Percentiles rank a stretch among this genome's conserved stretches.
Evolutionary conservation across 2,888 invertebrate genomes (phyloP).

Genomic region (Gerris lacustris): DNA sequence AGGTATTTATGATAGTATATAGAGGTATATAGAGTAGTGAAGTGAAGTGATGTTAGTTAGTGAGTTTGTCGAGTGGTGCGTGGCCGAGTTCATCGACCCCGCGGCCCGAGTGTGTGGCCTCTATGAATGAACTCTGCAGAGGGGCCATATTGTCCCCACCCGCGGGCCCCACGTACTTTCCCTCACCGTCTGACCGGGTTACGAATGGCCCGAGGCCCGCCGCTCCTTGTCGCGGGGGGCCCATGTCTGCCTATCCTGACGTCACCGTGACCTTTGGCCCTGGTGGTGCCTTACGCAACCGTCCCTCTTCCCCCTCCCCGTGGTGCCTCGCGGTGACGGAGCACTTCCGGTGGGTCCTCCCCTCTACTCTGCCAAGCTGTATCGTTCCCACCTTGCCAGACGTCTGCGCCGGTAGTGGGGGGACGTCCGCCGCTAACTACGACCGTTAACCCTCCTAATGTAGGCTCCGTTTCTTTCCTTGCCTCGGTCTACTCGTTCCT

Average conservation of each 20-base stretch:
- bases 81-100: neutral
- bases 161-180: neutral
- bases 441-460: constrained; percentile 3
- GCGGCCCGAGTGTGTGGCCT: neutral
- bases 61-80: neutral
- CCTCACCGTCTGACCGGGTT: neutral
- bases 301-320: constrained; percentile 11
- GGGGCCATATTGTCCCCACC: constrained; percentile 2
- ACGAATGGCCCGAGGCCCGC: no score
- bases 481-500: neutral
- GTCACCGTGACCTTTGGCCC: constrained; percentile 14
- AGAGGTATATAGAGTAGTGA: neutral
- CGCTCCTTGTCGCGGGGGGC: neutral
- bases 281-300: constrained; percentile 8
- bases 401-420: neutral
- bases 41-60: neutral
- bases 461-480: neutral
- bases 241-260: constrained; percentile 7
- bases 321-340: neutral
- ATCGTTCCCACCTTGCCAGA: neutral
- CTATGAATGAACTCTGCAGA: neutral
- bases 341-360: constrained; percentile 3
- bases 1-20: neutral
- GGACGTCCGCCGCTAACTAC: neutral
- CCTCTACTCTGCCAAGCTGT: neutral